These are phyloP conservation scores for Orientallactaga bullata DNA, from an alignment of 2,113 vertebrate genomes.

Conservation along the genomic window DNA sequence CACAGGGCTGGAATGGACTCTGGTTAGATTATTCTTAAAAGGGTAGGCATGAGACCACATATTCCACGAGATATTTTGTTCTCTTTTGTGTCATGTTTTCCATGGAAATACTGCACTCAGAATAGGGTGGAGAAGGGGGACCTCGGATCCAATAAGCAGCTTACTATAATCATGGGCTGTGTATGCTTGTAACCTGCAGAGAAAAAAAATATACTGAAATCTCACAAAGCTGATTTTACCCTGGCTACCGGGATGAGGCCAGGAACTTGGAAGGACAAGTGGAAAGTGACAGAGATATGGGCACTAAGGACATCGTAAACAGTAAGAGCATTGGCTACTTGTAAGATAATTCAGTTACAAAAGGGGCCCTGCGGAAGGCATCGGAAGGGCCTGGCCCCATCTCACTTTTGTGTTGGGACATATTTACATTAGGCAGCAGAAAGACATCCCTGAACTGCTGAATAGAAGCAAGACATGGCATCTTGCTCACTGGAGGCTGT, in stretches of 20 bases:
- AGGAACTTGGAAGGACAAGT: not conserved
- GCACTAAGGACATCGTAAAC: slow-evolving; percentile 56
- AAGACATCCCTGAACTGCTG: slow-evolving; percentile 62
- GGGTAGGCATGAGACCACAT: not conserved
- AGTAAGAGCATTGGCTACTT: slow-evolving; percentile 64
- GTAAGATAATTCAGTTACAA: slow-evolving; percentile 27
- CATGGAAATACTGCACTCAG: not conserved
- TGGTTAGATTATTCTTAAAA: not conserved
- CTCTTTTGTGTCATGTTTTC: not conserved
- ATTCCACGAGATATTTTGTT: not conserved
- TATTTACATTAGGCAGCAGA: slow-evolving; percentile 75
- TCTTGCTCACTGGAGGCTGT: slow-evolving; percentile 16
- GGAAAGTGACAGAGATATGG: not conserved
- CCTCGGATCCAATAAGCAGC: slow-evolving; percentile 28
- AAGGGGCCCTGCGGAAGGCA: slow-evolving; percentile 51
- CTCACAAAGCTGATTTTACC: slow-evolving; percentile 12
- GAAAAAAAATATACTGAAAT: not conserved
- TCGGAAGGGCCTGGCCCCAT: not conserved
- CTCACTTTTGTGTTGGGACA: not conserved
- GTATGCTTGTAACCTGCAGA: not conserved
- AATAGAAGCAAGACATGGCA: not conserved
- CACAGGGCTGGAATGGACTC: not conserved
- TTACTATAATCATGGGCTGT: not conserved
- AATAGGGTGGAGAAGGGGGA: not conserved
- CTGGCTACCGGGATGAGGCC: not conserved